phyloP scores from a whole-genome alignment of 1,140 invertebrate genomes.

The Choristoneura fumiferana region DNA sequence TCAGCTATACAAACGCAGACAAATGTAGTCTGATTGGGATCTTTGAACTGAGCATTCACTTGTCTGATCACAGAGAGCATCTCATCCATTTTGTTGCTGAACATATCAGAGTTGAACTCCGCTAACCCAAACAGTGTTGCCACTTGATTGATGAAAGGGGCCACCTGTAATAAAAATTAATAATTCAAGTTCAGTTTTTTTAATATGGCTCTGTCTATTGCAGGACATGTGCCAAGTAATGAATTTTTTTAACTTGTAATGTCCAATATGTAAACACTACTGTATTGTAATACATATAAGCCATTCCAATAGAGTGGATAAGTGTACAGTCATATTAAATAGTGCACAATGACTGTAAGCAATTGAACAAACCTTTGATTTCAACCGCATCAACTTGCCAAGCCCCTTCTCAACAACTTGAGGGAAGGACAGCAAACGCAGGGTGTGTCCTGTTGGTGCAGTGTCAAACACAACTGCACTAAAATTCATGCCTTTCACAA shows the following conservation, averaged over 20 bases:
- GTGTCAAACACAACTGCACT: conserved; percentile 99
- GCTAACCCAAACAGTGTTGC: conserved; percentile 91
- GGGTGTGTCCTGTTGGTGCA: conserved; percentile 99
- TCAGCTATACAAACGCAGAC: conserved; percentile 99
- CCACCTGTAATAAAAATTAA: conserved; percentile 60
- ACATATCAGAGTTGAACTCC: conserved; percentile 94
- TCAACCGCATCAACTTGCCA: conserved; percentile 94
- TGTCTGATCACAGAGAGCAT: conserved; percentile 95
- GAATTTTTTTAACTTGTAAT: too few relatives aligned
- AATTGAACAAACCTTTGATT: conserved; percentile 84
- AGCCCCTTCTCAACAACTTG: conserved; percentile 97
- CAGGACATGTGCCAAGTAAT: too few relatives aligned
- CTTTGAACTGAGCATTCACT: conserved; percentile 98
- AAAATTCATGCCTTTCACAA: conserved; percentile 99
- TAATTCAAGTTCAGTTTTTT: conserved; percentile 15
- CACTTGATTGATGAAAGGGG: conserved; percentile 85
- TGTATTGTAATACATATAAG: too few relatives aligned
- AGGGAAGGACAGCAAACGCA: conserved; percentile 97
- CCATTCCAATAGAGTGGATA: too few relatives aligned
- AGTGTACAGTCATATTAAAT: too few relatives aligned
- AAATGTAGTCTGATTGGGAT: conserved; percentile 98
- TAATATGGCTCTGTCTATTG: too few relatives aligned
- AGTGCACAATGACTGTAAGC: too few relatives aligned
- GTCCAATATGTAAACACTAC: too few relatives aligned
- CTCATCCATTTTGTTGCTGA: conserved; percentile 97